Evolutionary conservation across 1,140 invertebrate genomes (phyloP).

Genomic region (Rhyacophila brunnea): DNA sequence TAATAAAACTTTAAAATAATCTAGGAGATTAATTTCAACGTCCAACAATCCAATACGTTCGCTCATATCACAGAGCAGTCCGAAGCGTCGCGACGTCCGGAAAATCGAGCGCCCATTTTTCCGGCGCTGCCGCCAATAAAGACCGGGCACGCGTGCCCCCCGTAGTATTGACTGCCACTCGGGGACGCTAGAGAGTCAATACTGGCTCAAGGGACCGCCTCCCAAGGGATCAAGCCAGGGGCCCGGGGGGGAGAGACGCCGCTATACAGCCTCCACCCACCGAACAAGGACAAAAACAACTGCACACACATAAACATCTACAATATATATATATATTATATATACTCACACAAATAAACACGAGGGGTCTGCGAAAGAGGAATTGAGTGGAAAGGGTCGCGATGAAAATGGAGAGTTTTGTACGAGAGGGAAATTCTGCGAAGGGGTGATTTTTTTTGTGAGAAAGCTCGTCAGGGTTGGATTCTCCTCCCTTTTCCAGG

Average conservation of each 20-base stretch:
- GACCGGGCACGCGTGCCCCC: conserved; percentile 15
- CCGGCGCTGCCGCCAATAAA: conserved; percentile 30
- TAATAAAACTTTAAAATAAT: too few species aligned
- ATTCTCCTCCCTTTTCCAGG: neutral
- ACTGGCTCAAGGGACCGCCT: conserved; percentile 54
- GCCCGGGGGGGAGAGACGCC: conserved; percentile 38
- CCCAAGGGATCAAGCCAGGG: conserved; percentile 35
- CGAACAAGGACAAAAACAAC: conserved; percentile 21
- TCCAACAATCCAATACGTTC: too few species aligned
- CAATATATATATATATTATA: conserved; percentile 1
- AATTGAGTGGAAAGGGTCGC: conserved; percentile 18
- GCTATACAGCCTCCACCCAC: conserved; percentile 20
- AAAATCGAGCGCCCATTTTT: conserved; percentile 14
- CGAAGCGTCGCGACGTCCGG: conserved; percentile 6
- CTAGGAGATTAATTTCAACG: too few species aligned
- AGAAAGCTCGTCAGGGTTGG: conserved; percentile 28
- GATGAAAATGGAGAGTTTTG: conserved; percentile 33
- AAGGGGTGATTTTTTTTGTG: conserved; percentile 29
- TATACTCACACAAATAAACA: conserved; percentile 7
- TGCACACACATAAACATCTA: neutral
- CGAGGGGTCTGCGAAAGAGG: neutral
- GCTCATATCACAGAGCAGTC: too few species aligned
- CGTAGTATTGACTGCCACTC: conserved; percentile 36
- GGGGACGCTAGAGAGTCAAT: conserved; percentile 42
- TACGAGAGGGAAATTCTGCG: conserved; percentile 31